Conservation (phyloP, 2,888 invertebrate species). For the Athalia circularis region DNA sequence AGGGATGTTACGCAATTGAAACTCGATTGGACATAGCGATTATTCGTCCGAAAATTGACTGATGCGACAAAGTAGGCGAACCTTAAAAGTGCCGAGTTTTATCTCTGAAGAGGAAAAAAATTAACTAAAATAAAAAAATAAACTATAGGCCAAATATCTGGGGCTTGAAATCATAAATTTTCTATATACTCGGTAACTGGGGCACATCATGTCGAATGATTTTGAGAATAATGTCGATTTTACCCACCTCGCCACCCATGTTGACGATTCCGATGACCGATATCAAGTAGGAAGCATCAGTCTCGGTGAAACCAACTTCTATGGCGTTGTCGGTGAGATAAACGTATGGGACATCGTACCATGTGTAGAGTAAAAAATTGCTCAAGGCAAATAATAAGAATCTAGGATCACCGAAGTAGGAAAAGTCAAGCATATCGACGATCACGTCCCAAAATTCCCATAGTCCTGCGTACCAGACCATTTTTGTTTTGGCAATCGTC, state of each 20-base stretch:
- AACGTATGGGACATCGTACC: slow-evolving; percentile 96
- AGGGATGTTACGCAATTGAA: too few relatives aligned
- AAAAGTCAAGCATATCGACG: slow-evolving; percentile 87
- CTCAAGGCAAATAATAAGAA: slow-evolving; percentile 89
- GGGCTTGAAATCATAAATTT: background rate
- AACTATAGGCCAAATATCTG: background rate
- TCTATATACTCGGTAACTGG: background rate
- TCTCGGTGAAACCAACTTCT: slow-evolving; percentile 82
- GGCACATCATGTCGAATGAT: background rate
- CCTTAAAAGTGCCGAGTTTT: too few relatives aligned
- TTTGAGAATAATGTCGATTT: slow-evolving; percentile 38
- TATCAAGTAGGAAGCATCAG: slow-evolving; percentile 87
- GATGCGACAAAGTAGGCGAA: too few relatives aligned
- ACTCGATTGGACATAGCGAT: too few relatives aligned
- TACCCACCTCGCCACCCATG: slow-evolving; percentile 89
- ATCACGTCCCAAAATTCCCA: slow-evolving; percentile 87
- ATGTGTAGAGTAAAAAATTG: slow-evolving; percentile 92
- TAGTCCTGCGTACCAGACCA: slow-evolving; percentile 83
- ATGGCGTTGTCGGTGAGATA: slow-evolving; percentile 90
- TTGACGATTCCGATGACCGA: slow-evolving; percentile 92
- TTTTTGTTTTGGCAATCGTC: slow-evolving; percentile 88
- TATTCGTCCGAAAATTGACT: too few relatives aligned
- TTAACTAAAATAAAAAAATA: too few relatives aligned
- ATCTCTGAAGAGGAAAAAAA: too few relatives aligned
- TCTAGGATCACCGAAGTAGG: slow-evolving; percentile 84